Conservation (phyloP, 2,888 invertebrate species). For the Sipha maydis region DNA sequence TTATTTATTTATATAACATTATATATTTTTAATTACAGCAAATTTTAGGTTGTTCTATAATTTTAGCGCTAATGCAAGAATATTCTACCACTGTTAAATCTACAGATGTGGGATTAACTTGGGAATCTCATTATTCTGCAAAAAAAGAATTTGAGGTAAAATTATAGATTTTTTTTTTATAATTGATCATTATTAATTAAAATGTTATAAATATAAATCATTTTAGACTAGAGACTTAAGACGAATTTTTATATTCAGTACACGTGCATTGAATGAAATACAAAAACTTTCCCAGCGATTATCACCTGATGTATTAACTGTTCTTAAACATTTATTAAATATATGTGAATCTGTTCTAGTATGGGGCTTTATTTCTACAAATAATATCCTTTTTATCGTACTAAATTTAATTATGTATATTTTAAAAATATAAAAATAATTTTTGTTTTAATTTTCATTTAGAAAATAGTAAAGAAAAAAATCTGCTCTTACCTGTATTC, state of each 20-base stretch:
- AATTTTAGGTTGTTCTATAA: conserved; percentile 84
- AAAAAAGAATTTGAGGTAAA: conserved; percentile 83
- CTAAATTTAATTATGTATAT: conserved; percentile 6
- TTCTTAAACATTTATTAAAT: conserved; percentile 78
- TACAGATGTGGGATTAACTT: conserved; percentile 86
- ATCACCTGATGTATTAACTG: conserved; percentile 71
- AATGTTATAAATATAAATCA: conserved; percentile 19
- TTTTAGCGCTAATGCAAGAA: conserved; percentile 86
- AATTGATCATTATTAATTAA: background rate
- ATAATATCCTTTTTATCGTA: conserved; percentile 70
- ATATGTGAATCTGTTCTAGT: conserved; percentile 82
- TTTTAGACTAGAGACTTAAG: conserved; percentile 76
- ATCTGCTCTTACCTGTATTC: too few relatives aligned
- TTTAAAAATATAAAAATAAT: conserved; percentile 8
- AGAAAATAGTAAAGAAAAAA: too few relatives aligned
- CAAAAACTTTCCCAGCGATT: conserved; percentile 70
- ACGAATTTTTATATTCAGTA: conserved; percentile 80
- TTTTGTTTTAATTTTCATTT: too few relatives aligned
- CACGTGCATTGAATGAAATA: conserved; percentile 74
- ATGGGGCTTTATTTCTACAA: conserved; percentile 82
- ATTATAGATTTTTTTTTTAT: background rate
- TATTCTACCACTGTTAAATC: conserved; percentile 87
- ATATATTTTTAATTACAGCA: conserved; percentile 71
- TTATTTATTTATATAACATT: background rate
- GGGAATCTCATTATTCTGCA: conserved; percentile 86